These are phyloP conservation scores for Norana najaformis DNA, from an alignment of 2,888 invertebrate genomes.

Conservation along the genomic window DNA sequence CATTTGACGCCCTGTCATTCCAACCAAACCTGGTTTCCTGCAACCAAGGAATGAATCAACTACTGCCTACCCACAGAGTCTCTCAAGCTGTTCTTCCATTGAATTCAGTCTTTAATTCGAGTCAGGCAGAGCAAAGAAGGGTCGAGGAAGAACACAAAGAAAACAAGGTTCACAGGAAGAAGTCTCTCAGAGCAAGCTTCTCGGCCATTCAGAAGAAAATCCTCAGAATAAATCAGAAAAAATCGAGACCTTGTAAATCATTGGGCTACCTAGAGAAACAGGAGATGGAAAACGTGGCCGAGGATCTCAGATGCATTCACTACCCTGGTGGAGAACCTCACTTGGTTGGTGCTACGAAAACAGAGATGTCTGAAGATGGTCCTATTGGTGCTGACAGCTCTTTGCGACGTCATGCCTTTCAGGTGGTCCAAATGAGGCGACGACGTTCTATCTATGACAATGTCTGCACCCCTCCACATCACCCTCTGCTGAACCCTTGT, in stretches of 20 bases:
- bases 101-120: not conserved
- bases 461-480: not conserved
- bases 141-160: not conserved
- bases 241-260: not conserved
- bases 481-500: not conserved
- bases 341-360: not conserved
- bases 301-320: not conserved
- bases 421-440: not conserved
- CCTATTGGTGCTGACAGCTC: not conserved
- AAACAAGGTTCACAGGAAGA: not conserved
- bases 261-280: not conserved
- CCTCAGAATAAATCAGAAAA: not conserved
- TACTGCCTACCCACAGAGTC: not conserved
- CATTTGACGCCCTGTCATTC: constrained; percentile 1
- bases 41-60: not conserved
- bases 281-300: not conserved
- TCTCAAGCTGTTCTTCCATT: not conserved
- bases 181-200: constrained; percentile 3
- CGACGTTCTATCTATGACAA: not conserved
- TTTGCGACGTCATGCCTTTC: not conserved
- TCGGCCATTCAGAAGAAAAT: not conserved
- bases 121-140: not conserved
- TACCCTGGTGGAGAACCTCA: not conserved
- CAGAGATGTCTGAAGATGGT: not conserved
- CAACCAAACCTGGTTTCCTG: not conserved